phyloP scores from a whole-genome alignment of 2,797 vertebrate species.

The Oceanodroma leucorhoa region DNA sequence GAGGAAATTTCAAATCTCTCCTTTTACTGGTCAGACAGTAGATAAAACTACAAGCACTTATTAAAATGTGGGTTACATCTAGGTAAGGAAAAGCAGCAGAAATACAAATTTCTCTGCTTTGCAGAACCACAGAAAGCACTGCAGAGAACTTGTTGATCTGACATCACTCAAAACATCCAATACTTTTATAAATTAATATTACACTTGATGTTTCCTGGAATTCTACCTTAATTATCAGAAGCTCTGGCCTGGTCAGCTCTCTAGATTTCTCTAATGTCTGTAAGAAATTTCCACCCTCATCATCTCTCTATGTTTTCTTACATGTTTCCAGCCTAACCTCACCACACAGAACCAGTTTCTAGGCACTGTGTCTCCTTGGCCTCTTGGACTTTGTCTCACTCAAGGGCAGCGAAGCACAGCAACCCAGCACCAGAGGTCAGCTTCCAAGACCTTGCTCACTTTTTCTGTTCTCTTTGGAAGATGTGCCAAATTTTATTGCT shows the following conservation, averaged over 20 bases:
- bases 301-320: not conserved
- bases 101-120: not conserved
- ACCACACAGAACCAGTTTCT: not conserved
- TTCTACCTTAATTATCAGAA: not conserved
- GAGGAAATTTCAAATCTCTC: not conserved
- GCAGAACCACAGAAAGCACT: not conserved
- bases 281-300: not conserved
- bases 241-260: not conserved
- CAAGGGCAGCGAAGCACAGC: not conserved
- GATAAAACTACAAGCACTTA: not conserved
- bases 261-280: not conserved
- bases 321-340: not conserved
- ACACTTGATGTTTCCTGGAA: not conserved
- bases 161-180: not conserved
- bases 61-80: not conserved
- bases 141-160: not conserved
- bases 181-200: not conserved
- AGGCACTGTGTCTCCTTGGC: not conserved
- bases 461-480: not conserved
- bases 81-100: not conserved
- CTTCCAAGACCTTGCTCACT: not conserved
- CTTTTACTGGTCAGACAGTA: not conserved
- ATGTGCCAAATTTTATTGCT: not conserved
- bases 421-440: not conserved
- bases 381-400: not conserved